Evolutionary conservation across 2,797 vertebrate genomes (phyloP).

Genomic region (Myotis planiceps): DNA sequence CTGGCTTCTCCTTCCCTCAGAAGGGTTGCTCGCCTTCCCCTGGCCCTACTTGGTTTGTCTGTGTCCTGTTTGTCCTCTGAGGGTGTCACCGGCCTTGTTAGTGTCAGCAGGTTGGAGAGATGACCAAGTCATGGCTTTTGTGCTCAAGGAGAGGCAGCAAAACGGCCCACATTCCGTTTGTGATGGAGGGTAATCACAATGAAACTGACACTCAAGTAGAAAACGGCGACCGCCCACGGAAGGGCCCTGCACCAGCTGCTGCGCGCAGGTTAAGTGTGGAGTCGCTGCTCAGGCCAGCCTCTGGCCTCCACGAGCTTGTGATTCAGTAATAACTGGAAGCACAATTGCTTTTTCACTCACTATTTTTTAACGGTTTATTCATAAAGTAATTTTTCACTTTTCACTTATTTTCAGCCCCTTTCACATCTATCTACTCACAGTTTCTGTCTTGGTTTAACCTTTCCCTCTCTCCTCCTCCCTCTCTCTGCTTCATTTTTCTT

Average conservation of each 20-base stretch:
- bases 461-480: constrained; percentile 46
- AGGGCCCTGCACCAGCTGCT: constrained; percentile 78
- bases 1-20: not conserved
- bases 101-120: constrained; percentile 63
- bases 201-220: constrained; percentile 88
- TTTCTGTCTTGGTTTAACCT: constrained; percentile 79
- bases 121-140: constrained; percentile 58
- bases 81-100: constrained; percentile 52
- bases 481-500: constrained; percentile 60
- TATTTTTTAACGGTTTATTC: constrained; percentile 84
- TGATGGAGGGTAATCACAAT: constrained; percentile 84
- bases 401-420: constrained; percentile 82
- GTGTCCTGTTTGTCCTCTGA: not conserved
- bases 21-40: not conserved
- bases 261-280: constrained; percentile 42
- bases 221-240: constrained; percentile 86
- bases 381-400: constrained; percentile 88
- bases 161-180: constrained; percentile 68
- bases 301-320: constrained; percentile 71
- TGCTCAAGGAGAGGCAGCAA: constrained; percentile 73
- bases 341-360: constrained; percentile 71
- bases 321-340: constrained; percentile 86
- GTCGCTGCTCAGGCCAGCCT: constrained; percentile 54
- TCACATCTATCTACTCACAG: constrained; percentile 81
- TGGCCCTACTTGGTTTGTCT: not conserved